Evolutionary conservation across 2,888 invertebrate species (phyloP).

Genomic region (Macrosiphum euphorbiae): DNA sequence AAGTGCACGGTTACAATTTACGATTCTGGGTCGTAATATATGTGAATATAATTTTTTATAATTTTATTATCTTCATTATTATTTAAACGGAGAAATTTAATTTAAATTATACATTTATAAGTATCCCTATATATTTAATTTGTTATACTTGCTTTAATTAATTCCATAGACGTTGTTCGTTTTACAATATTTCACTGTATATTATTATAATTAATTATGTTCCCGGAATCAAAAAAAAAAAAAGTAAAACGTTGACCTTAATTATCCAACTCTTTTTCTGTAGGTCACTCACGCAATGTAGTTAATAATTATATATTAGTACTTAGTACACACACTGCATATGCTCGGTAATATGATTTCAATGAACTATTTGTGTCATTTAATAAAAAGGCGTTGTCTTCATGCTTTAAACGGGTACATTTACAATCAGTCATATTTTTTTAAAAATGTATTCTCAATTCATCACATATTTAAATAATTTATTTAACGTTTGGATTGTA

Average conservation of each 20-base stretch:
- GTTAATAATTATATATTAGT: neutral
- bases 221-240: slow-evolving; percentile 17
- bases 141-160: neutral
- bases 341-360: neutral
- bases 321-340: neutral
- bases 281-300: neutral
- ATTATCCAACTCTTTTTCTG: neutral
- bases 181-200: neutral
- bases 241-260: neutral
- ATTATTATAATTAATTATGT: slow-evolving; percentile 34
- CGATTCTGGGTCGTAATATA: neutral
- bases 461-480: neutral
- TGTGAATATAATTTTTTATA: neutral
- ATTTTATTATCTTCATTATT: neutral
- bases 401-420: neutral
- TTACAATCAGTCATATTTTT: neutral
- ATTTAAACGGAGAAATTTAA: neutral
- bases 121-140: neutral
- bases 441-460: neutral
- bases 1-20: neutral
- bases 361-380: slow-evolving; percentile 3
- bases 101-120: slow-evolving; percentile 7
- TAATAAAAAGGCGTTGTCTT: slow-evolving; percentile 28
- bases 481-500: neutral
- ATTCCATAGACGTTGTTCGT: slow-evolving; percentile 4